Evolutionary conservation across 2,113 vertebrate genomes (phyloP).

Genomic region (Pteruthius melanotis): DNA sequence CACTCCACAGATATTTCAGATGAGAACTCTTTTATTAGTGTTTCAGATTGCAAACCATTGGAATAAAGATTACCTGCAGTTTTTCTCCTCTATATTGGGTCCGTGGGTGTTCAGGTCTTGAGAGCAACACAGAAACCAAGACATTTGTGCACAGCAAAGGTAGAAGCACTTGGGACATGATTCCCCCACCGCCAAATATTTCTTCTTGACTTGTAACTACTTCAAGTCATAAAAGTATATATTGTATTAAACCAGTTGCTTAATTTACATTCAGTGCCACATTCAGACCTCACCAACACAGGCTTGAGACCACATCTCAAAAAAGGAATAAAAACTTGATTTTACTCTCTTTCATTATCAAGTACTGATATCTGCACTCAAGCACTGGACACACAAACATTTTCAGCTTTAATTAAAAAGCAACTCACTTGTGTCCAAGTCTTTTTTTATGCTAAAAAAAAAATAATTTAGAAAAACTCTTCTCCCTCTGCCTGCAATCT

Average conservation of each 20-base stretch:
- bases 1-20: not conserved
- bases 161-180: not conserved
- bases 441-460: not conserved
- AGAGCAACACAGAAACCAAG: not conserved
- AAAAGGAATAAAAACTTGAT: not conserved
- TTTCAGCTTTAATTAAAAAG: not conserved
- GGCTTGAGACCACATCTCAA: not conserved
- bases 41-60: not conserved
- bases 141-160: not conserved
- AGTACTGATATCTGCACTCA: too few relatives aligned
- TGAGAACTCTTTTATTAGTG: not conserved
- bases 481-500: not conserved
- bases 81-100: not conserved
- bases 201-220: not conserved
- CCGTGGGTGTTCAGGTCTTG: not conserved
- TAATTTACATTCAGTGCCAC: not conserved
- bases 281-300: not conserved
- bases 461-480: not conserved
- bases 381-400: not conserved
- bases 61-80: not conserved
- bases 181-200: not conserved
- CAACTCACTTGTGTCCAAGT: not conserved
- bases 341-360: not conserved
- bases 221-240: not conserved
- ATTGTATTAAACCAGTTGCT: not conserved